Conservation (phyloP, 2,888 invertebrate species). For the Tuta absoluta region DNA sequence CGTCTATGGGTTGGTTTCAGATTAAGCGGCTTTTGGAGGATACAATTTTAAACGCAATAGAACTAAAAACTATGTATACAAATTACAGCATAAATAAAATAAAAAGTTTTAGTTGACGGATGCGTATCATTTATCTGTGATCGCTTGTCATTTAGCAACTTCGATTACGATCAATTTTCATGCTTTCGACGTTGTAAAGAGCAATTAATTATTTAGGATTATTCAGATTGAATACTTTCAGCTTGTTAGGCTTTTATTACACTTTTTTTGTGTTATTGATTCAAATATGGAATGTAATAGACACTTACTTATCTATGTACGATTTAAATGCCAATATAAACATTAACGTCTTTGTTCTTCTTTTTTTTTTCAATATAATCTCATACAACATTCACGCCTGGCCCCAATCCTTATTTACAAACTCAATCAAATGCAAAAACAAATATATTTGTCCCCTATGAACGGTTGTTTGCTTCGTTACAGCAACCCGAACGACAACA, state of each 20-base stretch:
- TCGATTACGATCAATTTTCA: not conserved
- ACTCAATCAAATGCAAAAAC: slow-evolving; percentile 24
- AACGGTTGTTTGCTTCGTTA: slow-evolving; percentile 34
- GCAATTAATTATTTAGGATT: not conserved
- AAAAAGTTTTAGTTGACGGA: not conserved
- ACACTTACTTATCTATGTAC: not conserved
- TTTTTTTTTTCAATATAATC: not conserved
- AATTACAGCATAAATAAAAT: not conserved
- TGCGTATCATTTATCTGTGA: not conserved
- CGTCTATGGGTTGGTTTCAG: slow-evolving; percentile 28
- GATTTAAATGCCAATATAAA: not conserved
- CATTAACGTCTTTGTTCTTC: too few species aligned
- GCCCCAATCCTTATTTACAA: slow-evolving; percentile 20
- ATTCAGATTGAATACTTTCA: not conserved
- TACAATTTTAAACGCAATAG: slow-evolving; percentile 2
- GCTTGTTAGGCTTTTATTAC: not conserved
- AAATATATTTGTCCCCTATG: slow-evolving; percentile 27
- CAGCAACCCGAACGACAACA: slow-evolving; percentile 93
- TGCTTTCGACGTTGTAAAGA: not conserved
- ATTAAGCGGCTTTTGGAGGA: slow-evolving; percentile 17
- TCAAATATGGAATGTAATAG: not conserved
- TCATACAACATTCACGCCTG: not conserved
- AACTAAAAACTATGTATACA: too few species aligned
- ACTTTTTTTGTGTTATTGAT: not conserved
- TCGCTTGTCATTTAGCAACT: not conserved